Evolutionary conservation across 2,113 vertebrate genomes (phyloP), one percentile per base, ranked within the genome.

Genomic region (Coreoperca whiteheadi): DNA sequence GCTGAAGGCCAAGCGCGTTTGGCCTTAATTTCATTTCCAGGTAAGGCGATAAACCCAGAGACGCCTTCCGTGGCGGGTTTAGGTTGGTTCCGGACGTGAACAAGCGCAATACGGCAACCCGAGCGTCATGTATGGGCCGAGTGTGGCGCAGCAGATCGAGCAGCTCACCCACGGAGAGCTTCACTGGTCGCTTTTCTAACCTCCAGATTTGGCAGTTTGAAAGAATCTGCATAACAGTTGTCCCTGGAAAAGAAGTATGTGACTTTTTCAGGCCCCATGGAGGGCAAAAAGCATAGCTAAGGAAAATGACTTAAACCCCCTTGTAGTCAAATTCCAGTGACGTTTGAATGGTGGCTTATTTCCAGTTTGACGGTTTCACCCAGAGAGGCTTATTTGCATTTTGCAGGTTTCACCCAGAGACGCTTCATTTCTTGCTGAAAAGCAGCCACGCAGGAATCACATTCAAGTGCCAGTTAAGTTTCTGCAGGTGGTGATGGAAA

Each of bases 321-420:
- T 79, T 59, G 66, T 76, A 90, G 91, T 87, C 51, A 84, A 81
- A 89, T 86, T 72, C 67, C 50, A 60, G 73, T 87, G 80, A 92
- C 89, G 75, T 91, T 51, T 93, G 87, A 92, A 93, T 89, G 77
- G 79, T 76, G 87, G 30, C 70, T 12, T 77, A 92, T 91, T 94
- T 93, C 89, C 86, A 91, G 91, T 68, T 88, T 92, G 90, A 84
- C 89, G 89, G 64, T 69, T 78, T 88, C 78, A 72, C 37, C 37
- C 65, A 56, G 76, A 51, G 59, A 84, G 34, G 68, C 70, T 81
- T 79, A 34, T n/a, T n/a, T n/a, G 90, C 86, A 91, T 92, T 71
- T 87, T 92, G 90, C 84, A 87, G 88, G 64, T 68, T 78, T 88
- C 78, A 72, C 37, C 37, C 64, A 56, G 76, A 51, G 57, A 84